A percentile compares a stretch with the other conserved stretches of the same genome.
These are phyloP conservation scores for Pseudochromis fuscus DNA, from an alignment of 2,797 vertebrate genomes.

Conservation along the genomic window DNA sequence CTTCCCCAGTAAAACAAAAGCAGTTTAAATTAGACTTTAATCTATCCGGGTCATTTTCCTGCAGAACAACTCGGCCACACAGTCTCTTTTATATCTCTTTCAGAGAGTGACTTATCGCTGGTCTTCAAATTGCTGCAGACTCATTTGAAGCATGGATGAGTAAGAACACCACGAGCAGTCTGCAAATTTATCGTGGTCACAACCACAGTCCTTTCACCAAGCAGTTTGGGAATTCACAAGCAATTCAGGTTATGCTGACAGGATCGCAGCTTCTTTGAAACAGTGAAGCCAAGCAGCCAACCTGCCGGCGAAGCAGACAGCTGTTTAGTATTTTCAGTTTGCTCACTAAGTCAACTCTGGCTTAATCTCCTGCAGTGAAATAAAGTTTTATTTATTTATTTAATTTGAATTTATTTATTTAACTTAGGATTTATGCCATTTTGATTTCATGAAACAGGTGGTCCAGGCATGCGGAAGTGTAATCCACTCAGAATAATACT, in stretches of 20 bases:
- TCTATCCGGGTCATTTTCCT: constrained; percentile 18
- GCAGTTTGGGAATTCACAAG: constrained; percentile 20
- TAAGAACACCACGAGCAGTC: constrained; percentile 20
- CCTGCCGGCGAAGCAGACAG: constrained; percentile 23
- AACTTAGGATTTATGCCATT: constrained; percentile 56
- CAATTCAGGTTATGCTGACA: constrained; percentile 22
- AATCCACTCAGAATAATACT: constrained; percentile 74
- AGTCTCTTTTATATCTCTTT: constrained; percentile 26
- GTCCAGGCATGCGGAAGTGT: constrained; percentile 60
- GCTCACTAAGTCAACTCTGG: constrained; percentile 27
- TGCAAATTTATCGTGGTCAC: constrained; percentile 12
- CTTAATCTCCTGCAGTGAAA: constrained; percentile 47
- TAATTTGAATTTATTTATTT: constrained; percentile 51
- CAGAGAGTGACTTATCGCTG: constrained; percentile 28
- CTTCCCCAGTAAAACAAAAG: constrained; percentile 4
- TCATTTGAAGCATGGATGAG: constrained; percentile 45
- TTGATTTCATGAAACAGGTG: constrained; percentile 72
- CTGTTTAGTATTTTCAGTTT: constrained; percentile 48
- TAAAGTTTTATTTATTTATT: constrained; percentile 52
- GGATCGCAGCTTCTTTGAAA: constrained; percentile 19
- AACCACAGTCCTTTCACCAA: constrained; percentile 22
- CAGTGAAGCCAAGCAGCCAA: background rate
- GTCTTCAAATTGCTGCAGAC: constrained; percentile 30
- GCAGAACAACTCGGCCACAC: background rate
- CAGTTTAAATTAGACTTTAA: constrained; percentile 4